phyloP scores from a whole-genome alignment of 2,113 vertebrate species.

The Puntigrus tetrazona region DNA sequence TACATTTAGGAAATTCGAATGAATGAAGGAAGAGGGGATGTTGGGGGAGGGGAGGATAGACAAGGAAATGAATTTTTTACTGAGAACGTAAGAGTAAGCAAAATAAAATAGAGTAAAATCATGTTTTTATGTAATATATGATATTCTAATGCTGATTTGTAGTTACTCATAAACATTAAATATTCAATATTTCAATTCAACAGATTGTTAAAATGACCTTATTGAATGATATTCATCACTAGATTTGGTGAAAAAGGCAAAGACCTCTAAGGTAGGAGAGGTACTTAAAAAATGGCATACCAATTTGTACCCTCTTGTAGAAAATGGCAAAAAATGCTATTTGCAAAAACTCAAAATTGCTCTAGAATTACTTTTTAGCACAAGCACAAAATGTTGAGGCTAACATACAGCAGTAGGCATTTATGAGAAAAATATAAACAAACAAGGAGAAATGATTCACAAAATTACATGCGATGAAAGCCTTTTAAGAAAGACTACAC shows the following conservation, averaged over 20 bases:
- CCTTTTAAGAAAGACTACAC: neutral
- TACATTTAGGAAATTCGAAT: neutral
- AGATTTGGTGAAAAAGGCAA: neutral
- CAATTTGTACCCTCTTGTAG: neutral
- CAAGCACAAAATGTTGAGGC: neutral
- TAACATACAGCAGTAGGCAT: neutral
- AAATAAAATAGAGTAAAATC: neutral
- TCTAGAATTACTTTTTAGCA: neutral
- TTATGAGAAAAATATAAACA: neutral
- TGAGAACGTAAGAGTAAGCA: neutral
- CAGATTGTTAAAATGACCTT: neutral
- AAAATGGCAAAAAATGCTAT: neutral
- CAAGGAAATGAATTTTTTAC: neutral
- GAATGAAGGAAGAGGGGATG: neutral
- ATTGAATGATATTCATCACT: neutral
- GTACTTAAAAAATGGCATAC: neutral
- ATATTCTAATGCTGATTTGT: neutral
- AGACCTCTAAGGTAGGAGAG: neutral
- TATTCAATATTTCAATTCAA: neutral
- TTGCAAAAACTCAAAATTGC: neutral
- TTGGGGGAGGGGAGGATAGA: neutral
- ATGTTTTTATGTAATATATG: no score
- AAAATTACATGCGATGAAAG: neutral
- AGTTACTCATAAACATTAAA: neutral
- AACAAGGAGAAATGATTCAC: neutral